phyloP scores from a whole-genome alignment of 1,140 invertebrate species.

The Planococcus citri region DNA sequence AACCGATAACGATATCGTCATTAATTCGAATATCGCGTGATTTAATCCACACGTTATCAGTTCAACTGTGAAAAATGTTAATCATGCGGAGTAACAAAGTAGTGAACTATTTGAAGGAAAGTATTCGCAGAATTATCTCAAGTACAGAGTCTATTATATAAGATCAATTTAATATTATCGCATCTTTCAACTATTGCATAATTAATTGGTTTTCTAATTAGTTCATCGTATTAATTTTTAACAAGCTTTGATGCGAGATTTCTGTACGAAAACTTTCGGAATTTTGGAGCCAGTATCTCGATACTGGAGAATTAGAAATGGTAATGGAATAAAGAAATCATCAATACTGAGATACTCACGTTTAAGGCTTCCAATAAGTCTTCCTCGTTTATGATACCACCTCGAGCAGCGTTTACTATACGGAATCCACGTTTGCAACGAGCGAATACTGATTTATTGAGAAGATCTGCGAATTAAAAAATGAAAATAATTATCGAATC shows the following conservation, averaged over 20 bases:
- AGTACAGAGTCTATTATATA: not conserved
- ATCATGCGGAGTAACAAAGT: not conserved
- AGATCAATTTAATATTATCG: not conserved
- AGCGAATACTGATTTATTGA: conserved; percentile 60
- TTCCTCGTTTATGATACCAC: conserved; percentile 79
- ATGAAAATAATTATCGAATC: too few species aligned
- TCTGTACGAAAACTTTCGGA: not conserved
- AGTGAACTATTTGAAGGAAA: not conserved
- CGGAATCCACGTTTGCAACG: conserved; percentile 79
- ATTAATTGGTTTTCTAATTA: not conserved
- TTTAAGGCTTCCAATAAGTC: conserved; percentile 57
- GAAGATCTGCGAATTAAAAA: conserved; percentile 65
- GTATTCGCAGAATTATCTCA: not conserved
- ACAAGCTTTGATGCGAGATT: not conserved
- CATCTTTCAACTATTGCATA: not conserved
- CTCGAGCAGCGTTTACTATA: conserved; percentile 89
- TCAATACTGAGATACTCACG: conserved; percentile 27
- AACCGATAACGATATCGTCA: too few species aligned
- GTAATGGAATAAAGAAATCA: not conserved
- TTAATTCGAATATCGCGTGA: not conserved
- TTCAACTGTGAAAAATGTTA: not conserved
- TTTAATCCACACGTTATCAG: not conserved
- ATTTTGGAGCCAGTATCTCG: not conserved
- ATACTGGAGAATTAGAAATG: not conserved
- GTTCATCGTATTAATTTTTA: not conserved